A percentile compares a stretch with the other conserved stretches of the same genome.
phyloP scores from a whole-genome alignment of 2,113 vertebrate genomes.

The Pteruthius melanotis region DNA sequence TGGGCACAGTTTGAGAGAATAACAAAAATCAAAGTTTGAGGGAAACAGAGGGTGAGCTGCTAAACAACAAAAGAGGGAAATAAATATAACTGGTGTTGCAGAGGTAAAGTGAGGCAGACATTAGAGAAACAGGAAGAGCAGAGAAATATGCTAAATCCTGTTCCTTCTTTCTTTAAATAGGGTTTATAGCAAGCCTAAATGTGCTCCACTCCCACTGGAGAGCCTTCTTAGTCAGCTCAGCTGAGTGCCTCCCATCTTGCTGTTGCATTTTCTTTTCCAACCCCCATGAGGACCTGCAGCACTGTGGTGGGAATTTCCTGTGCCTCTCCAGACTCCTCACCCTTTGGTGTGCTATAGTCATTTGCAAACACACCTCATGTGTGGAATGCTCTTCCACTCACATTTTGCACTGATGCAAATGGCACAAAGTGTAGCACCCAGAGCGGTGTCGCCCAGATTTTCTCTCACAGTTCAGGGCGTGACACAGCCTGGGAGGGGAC shows the following conservation, averaged over 20 bases:
- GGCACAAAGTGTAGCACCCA: background rate
- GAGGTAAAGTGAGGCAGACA: background rate
- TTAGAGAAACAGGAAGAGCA: background rate
- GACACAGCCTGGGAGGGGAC: background rate
- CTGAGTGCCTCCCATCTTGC: background rate
- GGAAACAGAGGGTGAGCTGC: background rate
- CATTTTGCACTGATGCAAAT: background rate
- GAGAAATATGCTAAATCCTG: background rate
- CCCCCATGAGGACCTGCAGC: background rate
- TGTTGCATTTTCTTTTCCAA: background rate
- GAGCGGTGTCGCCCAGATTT: background rate
- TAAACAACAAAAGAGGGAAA: background rate
- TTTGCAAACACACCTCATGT: background rate
- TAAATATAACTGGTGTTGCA: background rate
- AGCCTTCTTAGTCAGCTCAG: background rate
- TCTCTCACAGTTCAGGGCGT: background rate
- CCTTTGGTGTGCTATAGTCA: background rate
- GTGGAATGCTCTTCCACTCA: background rate
- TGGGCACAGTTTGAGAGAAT: background rate
- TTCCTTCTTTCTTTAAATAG: background rate
- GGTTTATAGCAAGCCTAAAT: background rate
- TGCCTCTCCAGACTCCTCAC: background rate
- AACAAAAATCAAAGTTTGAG: background rate
- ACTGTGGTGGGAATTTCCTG: background rate
- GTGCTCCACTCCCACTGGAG: background rate